Percentiles rank a stretch among this genome's conserved stretches.
Evolutionary conservation across 2,888 invertebrate genomes (phyloP).

Genomic region (Bellardia bayeri): DNA sequence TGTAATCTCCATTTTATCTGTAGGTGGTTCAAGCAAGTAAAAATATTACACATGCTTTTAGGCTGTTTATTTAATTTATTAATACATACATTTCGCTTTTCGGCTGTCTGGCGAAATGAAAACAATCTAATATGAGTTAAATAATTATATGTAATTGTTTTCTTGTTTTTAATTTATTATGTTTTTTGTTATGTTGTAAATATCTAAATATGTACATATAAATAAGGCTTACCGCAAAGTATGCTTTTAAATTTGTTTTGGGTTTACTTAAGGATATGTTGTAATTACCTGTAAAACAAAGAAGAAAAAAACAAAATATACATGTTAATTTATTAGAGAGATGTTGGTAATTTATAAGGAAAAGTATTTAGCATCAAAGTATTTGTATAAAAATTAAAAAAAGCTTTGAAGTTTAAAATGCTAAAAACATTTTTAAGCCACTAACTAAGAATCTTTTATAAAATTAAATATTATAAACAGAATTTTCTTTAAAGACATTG

Average conservation of each 20-base stretch:
- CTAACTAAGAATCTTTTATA: no score
- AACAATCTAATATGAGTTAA: not conserved
- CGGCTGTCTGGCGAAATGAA: not conserved
- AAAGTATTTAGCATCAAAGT: not conserved
- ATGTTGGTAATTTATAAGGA: not conserved
- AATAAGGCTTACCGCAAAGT: slow-evolving; percentile 16
- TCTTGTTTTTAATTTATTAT: not conserved
- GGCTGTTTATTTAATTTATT: slow-evolving; percentile 30
- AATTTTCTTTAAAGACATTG: not conserved
- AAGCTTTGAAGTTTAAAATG: no score
- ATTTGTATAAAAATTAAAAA: no score
- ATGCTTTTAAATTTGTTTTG: not conserved
- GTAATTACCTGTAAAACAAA: slow-evolving; percentile 31
- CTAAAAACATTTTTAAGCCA: no score
- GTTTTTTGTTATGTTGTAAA: not conserved
- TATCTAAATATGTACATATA: not conserved
- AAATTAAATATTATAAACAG: no score
- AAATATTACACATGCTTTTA: slow-evolving; percentile 2
- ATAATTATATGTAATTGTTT: not conserved
- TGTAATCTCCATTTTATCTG: not conserved
- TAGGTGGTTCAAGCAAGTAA: not conserved
- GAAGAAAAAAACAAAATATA: not conserved
- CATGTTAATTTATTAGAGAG: not conserved
- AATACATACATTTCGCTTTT: slow-evolving; percentile 5
- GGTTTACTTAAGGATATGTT: not conserved